phyloP scores from a whole-genome alignment of 2,113 vertebrate genomes.

The Uropsilus gracilis region DNA sequence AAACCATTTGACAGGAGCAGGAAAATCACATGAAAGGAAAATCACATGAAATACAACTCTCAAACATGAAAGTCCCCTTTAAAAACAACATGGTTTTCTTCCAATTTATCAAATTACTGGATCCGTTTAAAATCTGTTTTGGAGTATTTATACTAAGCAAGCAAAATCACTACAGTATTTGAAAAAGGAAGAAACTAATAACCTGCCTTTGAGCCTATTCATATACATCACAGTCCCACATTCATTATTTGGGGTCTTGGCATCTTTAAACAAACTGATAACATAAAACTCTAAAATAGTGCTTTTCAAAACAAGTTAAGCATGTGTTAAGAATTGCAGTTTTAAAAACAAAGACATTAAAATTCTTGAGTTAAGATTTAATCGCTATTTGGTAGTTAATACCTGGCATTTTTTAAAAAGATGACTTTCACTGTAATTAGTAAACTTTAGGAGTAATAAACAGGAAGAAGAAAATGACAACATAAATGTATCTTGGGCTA shows the following conservation, averaged over 20 bases:
- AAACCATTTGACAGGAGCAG: conserved; percentile 32
- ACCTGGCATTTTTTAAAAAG: neutral
- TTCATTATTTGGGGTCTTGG: neutral
- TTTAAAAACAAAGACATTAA: conserved; percentile 42
- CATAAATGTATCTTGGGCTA: neutral
- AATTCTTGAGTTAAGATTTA: neutral
- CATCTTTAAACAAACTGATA: conserved; percentile 50
- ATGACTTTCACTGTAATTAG: conserved; percentile 36
- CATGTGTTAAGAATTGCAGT: neutral
- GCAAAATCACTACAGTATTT: neutral
- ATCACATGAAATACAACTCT: conserved; percentile 57
- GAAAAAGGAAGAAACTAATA: conserved; percentile 20
- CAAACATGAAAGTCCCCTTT: conserved; percentile 7
- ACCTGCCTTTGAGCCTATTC: neutral
- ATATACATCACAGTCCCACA: neutral
- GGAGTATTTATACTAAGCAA: conserved; percentile 8
- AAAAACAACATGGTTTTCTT: conserved; percentile 61
- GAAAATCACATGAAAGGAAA: conserved; percentile 56
- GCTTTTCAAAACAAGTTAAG: conserved; percentile 16
- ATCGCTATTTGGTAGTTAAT: neutral
- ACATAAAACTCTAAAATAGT: conserved; percentile 30
- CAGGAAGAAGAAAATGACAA: neutral
- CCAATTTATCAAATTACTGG: conserved; percentile 62
- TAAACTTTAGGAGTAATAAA: conserved; percentile 29
- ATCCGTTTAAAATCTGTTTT: conserved; percentile 57